Evolutionary conservation across 2,888 invertebrate species (phyloP).

Genomic region (Harpalus rubripes): DNA sequence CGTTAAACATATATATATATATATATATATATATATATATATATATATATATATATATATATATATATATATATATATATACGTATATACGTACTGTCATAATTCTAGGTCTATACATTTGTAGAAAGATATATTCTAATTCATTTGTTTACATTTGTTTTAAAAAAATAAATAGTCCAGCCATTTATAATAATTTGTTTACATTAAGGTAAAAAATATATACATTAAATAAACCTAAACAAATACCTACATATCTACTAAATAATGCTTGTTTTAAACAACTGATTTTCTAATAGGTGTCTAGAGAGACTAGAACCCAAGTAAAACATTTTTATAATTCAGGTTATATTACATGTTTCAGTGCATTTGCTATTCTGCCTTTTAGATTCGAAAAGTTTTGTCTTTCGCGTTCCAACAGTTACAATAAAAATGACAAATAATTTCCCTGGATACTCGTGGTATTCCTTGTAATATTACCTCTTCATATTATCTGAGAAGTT

Average conservation of each 20-base stretch:
- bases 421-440: slow-evolving; percentile 43
- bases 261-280: neutral
- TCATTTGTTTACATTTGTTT: too few species aligned
- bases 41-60: too few species aligned
- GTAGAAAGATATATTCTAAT: too few species aligned
- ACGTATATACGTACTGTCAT: too few species aligned
- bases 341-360: neutral
- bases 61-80: too few species aligned
- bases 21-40: too few species aligned
- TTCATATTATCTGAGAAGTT: slow-evolving; percentile 19
- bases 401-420: slow-evolving; percentile 16
- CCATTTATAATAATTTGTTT: neutral
- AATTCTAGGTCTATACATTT: too few species aligned
- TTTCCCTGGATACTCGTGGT: neutral
- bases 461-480: slow-evolving; percentile 20
- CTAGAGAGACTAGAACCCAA: neutral
- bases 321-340: neutral
- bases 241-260: neutral
- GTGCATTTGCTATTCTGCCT: slow-evolving; percentile 31
- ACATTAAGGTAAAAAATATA: neutral
- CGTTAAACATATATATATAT: too few species aligned
- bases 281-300: neutral
- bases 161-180: too few species aligned
- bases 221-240: neutral
- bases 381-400: slow-evolving; percentile 36